These are phyloP conservation scores for Coptodon rendalli DNA, from an alignment of 2,113 vertebrate genomes.

Conservation along the genomic window DNA sequence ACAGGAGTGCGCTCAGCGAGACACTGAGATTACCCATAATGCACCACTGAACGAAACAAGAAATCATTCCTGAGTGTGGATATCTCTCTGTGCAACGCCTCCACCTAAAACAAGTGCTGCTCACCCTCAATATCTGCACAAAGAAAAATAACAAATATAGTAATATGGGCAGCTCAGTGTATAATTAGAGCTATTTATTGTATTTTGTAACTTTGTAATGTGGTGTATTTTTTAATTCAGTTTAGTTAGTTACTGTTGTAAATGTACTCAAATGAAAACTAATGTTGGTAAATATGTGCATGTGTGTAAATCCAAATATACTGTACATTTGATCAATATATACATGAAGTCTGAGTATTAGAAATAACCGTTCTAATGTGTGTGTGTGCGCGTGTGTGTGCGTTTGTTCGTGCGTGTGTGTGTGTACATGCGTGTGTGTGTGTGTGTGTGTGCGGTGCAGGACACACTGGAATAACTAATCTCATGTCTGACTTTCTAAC, in stretches of 20 bases:
- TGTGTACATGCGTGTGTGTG: too few relatives aligned
- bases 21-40: background rate
- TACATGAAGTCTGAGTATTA: background rate
- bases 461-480: background rate
- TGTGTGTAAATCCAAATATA: background rate
- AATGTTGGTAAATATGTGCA: background rate
- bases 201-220: background rate
- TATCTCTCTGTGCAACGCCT: background rate
- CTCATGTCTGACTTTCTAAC: background rate
- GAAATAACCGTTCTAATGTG: too few relatives aligned
- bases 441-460: background rate
- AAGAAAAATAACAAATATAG: background rate
- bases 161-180: background rate
- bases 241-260: fast-evolving
- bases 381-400: background rate
- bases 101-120: background rate
- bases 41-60: background rate
- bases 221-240: background rate
- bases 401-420: too few relatives aligned
- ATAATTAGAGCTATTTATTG: background rate
- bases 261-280: background rate
- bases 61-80: background rate
- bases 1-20: background rate
- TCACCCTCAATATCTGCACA: background rate
- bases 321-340: background rate